These are phyloP conservation scores for Clarias magur DNA, from an alignment of 2,113 vertebrate genomes.

Conservation along the genomic window DNA sequence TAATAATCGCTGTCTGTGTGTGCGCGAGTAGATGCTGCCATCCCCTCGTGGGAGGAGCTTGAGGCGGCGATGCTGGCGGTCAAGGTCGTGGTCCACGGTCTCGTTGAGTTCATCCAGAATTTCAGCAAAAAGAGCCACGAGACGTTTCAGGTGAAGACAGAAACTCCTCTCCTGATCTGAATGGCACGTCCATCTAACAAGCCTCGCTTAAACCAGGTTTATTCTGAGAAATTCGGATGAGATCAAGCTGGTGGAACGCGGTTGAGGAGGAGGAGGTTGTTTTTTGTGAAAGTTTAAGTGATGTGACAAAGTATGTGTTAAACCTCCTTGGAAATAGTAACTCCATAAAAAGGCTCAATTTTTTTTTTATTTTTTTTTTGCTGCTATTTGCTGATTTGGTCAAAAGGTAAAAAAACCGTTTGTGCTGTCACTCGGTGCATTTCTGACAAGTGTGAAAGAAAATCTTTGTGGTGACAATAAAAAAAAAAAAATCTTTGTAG, in stretches of 20 bases:
- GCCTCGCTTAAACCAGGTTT: background rate
- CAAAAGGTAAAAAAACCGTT: background rate
- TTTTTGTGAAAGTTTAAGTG: background rate
- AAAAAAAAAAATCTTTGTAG: too few relatives aligned
- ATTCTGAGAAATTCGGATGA: background rate
- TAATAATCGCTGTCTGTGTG: background rate
- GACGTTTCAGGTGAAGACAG: constrained; percentile 81
- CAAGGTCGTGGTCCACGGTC: constrained; percentile 90
- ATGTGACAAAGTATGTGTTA: background rate
- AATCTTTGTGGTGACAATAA: too few relatives aligned
- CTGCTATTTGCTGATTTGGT: background rate
- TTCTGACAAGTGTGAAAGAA: too few relatives aligned
- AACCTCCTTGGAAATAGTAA: too few relatives aligned
- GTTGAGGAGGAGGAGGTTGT: background rate
- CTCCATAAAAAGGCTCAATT: too few relatives aligned
- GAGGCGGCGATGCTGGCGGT: constrained; percentile 92
- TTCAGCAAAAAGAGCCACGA: constrained; percentile 95
- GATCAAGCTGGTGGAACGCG: background rate
- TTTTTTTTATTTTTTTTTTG: too few relatives aligned
- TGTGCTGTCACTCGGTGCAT: too few relatives aligned
- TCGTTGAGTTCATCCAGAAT: constrained; percentile 97
- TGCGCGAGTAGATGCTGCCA: constrained; percentile 77
- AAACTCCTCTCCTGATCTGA: background rate
- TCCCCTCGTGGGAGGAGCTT: constrained; percentile 91
- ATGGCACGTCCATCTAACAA: background rate